Conservation (phyloP, 2,888 invertebrate species). For the Pollenia griseotomentosa region DNA sequence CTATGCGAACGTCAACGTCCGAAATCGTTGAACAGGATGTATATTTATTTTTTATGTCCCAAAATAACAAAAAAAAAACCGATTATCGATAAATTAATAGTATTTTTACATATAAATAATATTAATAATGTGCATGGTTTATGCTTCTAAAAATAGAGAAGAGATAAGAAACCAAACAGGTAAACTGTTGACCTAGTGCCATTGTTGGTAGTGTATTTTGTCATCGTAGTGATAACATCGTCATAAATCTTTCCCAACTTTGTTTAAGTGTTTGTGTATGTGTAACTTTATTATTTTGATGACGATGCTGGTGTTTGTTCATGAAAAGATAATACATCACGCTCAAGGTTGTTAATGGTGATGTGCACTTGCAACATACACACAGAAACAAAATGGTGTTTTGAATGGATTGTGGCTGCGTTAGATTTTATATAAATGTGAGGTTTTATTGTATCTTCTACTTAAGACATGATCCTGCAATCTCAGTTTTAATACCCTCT, state of each 20-base stretch:
- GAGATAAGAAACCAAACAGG: background rate
- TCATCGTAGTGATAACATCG: slow-evolving; percentile 15
- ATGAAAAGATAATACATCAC: slow-evolving; percentile 24
- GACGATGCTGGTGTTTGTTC: slow-evolving; percentile 51
- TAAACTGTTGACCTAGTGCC: slow-evolving; percentile 29
- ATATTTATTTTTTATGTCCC: no score
- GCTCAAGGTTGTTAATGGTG: slow-evolving; percentile 62
- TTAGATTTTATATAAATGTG: background rate
- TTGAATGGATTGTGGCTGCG: slow-evolving; percentile 8
- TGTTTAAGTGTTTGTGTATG: background rate
- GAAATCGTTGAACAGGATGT: no score
- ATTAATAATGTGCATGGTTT: background rate
- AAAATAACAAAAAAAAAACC: no score
- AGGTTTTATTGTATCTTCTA: background rate
- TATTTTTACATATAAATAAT: no score
- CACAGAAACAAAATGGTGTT: background rate
- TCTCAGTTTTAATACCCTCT: background rate
- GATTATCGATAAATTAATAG: no score
- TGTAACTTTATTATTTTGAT: background rate
- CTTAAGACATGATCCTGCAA: slow-evolving; percentile 17
- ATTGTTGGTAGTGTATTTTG: background rate
- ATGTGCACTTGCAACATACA: background rate
- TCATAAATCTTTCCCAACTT: background rate
- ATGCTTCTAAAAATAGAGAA: background rate
- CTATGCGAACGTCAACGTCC: no score